A percentile compares a stretch with the other conserved stretches of the same genome.
Conservation (phyloP, 2,797 vertebrate genomes). For the Protonibea diacanthus region DNA sequence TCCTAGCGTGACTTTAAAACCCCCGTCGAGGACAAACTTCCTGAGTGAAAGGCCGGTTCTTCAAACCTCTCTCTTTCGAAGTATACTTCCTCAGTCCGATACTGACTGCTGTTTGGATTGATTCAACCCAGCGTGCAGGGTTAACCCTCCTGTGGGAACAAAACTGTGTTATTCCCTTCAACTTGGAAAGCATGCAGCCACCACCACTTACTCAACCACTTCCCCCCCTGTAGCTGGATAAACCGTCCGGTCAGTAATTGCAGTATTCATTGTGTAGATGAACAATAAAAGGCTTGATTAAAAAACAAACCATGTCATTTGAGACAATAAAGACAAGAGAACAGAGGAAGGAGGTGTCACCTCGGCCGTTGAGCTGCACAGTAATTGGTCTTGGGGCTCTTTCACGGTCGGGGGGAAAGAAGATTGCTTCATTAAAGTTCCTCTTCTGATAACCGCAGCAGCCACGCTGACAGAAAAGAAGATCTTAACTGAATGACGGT, state of each 20-base stretch:
- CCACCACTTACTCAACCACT: constrained; percentile 59
- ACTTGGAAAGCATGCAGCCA: constrained; percentile 49
- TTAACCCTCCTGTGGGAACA: constrained; percentile 44
- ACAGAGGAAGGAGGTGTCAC: constrained; percentile 76
- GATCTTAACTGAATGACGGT: constrained; percentile 76
- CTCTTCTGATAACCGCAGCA: constrained; percentile 79
- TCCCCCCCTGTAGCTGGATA: constrained; percentile 59
- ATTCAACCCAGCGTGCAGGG: constrained; percentile 48
- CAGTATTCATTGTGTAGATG: constrained; percentile 73
- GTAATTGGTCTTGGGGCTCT: constrained; percentile 84
- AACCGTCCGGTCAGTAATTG: constrained; percentile 77
- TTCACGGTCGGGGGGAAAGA: constrained; percentile 77
- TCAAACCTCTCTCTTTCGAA: constrained; percentile 44
- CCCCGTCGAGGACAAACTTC: constrained; percentile 41
- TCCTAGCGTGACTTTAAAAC: constrained; percentile 49
- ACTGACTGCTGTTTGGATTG: constrained; percentile 41
- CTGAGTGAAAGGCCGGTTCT: constrained; percentile 45
- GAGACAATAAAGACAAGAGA: constrained; percentile 70
- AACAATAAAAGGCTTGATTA: constrained; percentile 80
- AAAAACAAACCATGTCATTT: constrained; percentile 79
- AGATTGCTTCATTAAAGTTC: constrained; percentile 88
- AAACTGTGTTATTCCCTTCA: constrained; percentile 50
- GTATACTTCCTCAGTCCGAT: constrained; percentile 44
- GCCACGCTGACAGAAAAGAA: constrained; percentile 69
- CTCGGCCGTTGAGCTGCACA: constrained; percentile 67